phyloP scores from a whole-genome alignment of 2,113 vertebrate genomes.

The Megalops atlanticus region DNA sequence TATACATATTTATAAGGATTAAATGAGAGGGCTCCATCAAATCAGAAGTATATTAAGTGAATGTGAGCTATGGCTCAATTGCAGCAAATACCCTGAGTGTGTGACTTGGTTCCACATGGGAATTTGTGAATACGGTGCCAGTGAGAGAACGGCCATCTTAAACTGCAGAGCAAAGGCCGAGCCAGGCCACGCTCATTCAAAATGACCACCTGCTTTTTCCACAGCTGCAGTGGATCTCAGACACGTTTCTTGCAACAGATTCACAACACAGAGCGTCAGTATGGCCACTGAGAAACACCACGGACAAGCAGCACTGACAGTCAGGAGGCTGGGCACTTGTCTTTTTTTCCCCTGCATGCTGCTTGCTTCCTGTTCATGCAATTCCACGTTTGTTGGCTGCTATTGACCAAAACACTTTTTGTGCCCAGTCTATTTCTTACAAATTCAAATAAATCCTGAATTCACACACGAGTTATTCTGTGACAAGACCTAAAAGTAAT shows the following conservation, averaged over 20 bases:
- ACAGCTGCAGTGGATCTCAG: too few species aligned
- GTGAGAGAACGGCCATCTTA: not conserved
- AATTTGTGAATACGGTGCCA: not conserved
- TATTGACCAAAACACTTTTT: not conserved
- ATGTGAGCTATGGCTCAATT: slow-evolving; percentile 1
- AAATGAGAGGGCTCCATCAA: not conserved
- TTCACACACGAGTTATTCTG: too few species aligned
- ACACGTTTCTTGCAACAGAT: too few species aligned
- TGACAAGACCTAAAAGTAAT: too few species aligned
- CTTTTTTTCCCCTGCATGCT: too few species aligned
- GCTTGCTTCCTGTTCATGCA: not conserved
- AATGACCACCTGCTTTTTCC: not conserved
- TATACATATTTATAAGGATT: not conserved
- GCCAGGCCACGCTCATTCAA: not conserved
- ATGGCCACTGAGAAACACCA: not conserved
- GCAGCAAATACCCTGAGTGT: not conserved
- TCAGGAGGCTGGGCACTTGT: too few species aligned
- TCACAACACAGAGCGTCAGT: not conserved
- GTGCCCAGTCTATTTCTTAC: not conserved
- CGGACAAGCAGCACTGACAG: not conserved
- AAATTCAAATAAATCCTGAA: too few species aligned
- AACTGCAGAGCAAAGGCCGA: not conserved
- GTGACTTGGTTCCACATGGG: too few species aligned
- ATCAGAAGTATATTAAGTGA: not conserved
- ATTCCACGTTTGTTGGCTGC: too few species aligned